Evolutionary conservation across 1,140 invertebrate genomes (phyloP), one percentile per base, ranked within the genome.

Genomic region (Trachymyrmex septentrionalis): DNA sequence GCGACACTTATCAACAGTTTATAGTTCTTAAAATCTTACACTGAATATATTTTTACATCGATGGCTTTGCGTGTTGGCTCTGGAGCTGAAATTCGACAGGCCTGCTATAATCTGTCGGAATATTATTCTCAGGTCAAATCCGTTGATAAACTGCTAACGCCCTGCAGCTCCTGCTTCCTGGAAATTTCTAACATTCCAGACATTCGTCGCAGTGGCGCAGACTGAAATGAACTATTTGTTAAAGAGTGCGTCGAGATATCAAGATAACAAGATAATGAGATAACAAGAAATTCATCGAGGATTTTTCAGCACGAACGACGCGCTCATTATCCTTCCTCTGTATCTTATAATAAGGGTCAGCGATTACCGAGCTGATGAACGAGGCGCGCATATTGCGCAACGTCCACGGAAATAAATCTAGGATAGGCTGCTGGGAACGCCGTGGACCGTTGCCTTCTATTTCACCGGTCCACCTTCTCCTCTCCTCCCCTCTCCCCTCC

Each of bases 331-430:
- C 87, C 91, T 88, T 91, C 76, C 85, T 87, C 53, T 69, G 84
- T 73, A 57, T n/a, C 66, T 19, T 53, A 19, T 16, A 87, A 73
- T 34, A 71, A 88, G 89, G 88, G 81, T 78, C 84, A 82, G 81
- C 69, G 64, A 34, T 86, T 50, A 38, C 66, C 78, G 80, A 84
- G 76, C 82, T 82, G 77, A 50, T 4, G 72, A 69, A 72, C 66
- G 61, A 73, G 57, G 21, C 72, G 59, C 64, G 66, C 64, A 64
- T 75, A 91, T 92, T 92, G 87, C 91, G 92, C 92, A 92, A 92
- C 86, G 85, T 92, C 87, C 89, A 92, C 92, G 90, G 91, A 92
- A 92, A 92, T 92, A 92, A 92, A 92, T 92, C 90, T 92, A 92
- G 92, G 92, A 92, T 92, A 91, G 88, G 92, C 92, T 92, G 89